phyloP scores from a whole-genome alignment of 2,888 invertebrate species.

The Gastrophysa polygoni region DNA sequence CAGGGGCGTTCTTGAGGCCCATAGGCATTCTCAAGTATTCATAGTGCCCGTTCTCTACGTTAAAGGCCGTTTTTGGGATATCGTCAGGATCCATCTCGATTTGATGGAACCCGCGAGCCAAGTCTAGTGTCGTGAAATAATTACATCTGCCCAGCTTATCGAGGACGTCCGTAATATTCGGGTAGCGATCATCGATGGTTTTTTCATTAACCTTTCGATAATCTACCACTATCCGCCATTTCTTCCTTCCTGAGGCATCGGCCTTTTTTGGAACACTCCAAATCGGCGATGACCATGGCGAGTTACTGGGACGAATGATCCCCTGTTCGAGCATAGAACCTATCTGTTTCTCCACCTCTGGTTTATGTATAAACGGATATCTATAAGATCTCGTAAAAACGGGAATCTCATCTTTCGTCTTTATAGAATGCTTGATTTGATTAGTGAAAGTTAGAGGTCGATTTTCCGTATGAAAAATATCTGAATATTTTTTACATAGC shows the following conservation, averaged over 20 bases:
- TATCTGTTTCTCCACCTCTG: no score
- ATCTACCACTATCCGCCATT: conserved; percentile 18
- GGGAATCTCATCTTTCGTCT: conserved; percentile 16
- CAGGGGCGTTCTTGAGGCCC: conserved; percentile 27
- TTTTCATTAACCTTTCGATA: conserved; percentile 12
- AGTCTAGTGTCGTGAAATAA: conserved; percentile 18
- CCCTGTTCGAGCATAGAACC: background rate
- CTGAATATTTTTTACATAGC: no score
- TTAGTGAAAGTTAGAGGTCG: conserved; percentile 13
- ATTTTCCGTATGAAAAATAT: background rate
- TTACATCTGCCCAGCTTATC: conserved; percentile 18
- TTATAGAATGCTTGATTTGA: conserved; percentile 23
- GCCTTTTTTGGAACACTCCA: conserved; percentile 25
- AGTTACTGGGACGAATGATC: conserved; percentile 19
- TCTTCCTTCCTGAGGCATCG: conserved; percentile 23
- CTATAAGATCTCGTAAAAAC: background rate
- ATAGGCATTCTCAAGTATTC: conserved; percentile 22
- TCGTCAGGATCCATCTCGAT: conserved; percentile 22
- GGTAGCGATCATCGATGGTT: conserved; percentile 19
- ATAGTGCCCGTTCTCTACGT: conserved; percentile 19
- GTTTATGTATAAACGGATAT: no score
- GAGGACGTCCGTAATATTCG: conserved; percentile 19
- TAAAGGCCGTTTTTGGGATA: conserved; percentile 26
- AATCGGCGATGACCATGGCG: conserved; percentile 26
- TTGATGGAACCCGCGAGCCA: conserved; percentile 28